A percentile compares a stretch with the other conserved stretches of the same genome.
Conservation (phyloP, 2,888 invertebrate genomes). For the Tetragonula carbonaria region DNA sequence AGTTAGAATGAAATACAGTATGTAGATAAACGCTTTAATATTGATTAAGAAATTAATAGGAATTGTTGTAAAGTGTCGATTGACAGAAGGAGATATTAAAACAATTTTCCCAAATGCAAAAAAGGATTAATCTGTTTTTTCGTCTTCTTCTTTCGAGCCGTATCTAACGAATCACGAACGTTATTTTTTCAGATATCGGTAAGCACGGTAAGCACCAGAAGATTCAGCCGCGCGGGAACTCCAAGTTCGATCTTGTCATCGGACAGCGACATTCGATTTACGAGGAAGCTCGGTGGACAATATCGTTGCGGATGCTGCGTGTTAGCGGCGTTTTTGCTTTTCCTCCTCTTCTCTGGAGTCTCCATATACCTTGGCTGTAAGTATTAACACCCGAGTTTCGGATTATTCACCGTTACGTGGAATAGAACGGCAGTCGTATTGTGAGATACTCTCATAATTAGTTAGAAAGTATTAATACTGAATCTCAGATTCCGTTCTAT, state of each 20-base stretch:
- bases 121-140: not conserved
- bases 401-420: too few relatives aligned
- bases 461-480: not conserved
- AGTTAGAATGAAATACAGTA: too few relatives aligned
- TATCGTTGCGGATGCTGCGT: conserved; percentile 95
- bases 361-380: conserved; percentile 89
- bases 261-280: conserved; percentile 95
- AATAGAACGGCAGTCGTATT: not conserved
- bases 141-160: not conserved
- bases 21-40: too few relatives aligned
- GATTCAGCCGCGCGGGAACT: conserved; percentile 85
- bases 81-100: not conserved
- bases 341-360: conserved; percentile 89
- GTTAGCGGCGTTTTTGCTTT: conserved; percentile 92
- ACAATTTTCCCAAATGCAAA: not conserved
- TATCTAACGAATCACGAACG: not conserved
- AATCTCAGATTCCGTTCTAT: not conserved
- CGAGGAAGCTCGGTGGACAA: conserved; percentile 92
- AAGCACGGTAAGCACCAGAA: conserved; percentile 84
- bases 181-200: conserved; percentile 84
- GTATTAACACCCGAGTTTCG: conserved; percentile 77
- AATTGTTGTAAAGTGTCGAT: not conserved
- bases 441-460: too few relatives aligned
- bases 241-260: conserved; percentile 93
- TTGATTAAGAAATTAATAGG: too few relatives aligned